These are phyloP conservation scores for Drosophila borealis DNA, from an alignment of 2,888 invertebrate genomes.

Conservation along the genomic window DNA sequence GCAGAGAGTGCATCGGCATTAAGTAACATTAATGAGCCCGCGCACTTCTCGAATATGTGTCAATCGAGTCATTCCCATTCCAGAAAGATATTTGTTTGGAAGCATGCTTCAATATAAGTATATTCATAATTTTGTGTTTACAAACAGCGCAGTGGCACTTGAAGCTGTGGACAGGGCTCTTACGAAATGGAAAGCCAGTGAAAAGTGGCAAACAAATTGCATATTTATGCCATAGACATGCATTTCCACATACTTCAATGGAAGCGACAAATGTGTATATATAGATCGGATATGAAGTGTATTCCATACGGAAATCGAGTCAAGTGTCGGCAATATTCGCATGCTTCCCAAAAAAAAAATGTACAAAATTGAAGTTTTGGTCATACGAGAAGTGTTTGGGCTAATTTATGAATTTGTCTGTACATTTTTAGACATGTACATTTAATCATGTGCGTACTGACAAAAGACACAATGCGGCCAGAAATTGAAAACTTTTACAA, in stretches of 20 bases:
- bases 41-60: conserved; percentile 65
- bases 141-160: conserved; percentile 55
- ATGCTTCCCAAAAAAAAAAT: conserved; percentile 12
- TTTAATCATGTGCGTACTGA: conserved; percentile 34
- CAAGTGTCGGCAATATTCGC: conserved; percentile 45
- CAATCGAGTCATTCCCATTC: conserved; percentile 60
- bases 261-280: conserved; percentile 42
- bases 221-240: conserved; percentile 15
- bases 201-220: conserved; percentile 46
- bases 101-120: conserved; percentile 1
- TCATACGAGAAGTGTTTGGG: conserved; percentile 11
- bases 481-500: too few relatives aligned
- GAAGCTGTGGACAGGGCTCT: conserved; percentile 38
- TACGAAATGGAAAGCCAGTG: conserved; percentile 33
- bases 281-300: conserved; percentile 42
- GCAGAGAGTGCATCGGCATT: conserved; percentile 59
- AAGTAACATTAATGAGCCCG: conserved; percentile 61
- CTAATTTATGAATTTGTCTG: conserved; percentile 34
- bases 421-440: conserved; percentile 11
- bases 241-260: conserved; percentile 44
- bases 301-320: conserved; percentile 47
- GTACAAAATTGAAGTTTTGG: conserved; percentile 46
- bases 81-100: conserved; percentile 26
- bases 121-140: conserved; percentile 21
- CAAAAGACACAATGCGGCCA: conserved; percentile 8